Conservation (phyloP, 2,888 invertebrate species). For the Rhamphomyia laevipes region DNA sequence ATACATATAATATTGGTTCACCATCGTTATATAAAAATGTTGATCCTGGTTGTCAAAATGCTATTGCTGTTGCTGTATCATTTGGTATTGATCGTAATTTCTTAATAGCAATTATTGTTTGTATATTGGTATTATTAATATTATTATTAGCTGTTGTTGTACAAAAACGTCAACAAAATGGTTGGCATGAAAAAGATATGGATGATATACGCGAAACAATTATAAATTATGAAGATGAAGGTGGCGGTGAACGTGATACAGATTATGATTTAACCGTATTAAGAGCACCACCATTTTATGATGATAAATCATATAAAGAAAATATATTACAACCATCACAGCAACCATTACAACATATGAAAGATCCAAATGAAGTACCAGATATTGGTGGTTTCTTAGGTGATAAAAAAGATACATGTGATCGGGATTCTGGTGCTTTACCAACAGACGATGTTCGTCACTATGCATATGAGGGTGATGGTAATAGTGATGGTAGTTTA, state of each 20-base stretch:
- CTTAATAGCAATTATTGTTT: constrained; percentile 80
- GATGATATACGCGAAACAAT: constrained; percentile 96
- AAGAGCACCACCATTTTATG: constrained; percentile 36
- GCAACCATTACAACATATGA: constrained; percentile 25
- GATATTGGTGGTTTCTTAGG: constrained; percentile 85
- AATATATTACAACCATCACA: constrained; percentile 17
- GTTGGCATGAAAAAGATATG: constrained; percentile 79
- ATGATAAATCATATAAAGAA: constrained; percentile 37
- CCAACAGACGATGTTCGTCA: constrained; percentile 95
- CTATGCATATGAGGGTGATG: constrained; percentile 96
- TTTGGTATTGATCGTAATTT: constrained; percentile 79
- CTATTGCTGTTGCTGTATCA: constrained; percentile 62
- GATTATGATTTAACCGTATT: constrained; percentile 38
- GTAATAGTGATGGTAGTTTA: constrained; percentile 83
- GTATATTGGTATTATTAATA: constrained; percentile 63
- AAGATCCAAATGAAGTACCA: constrained; percentile 49
- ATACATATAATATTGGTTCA: constrained; percentile 80
- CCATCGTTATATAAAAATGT: constrained; percentile 62
- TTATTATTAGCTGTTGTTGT: constrained; percentile 82
- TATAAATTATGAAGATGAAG: constrained; percentile 95
- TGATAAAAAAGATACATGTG: constrained; percentile 79
- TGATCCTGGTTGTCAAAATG: constrained; percentile 61
- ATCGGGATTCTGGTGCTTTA: constrained; percentile 81
- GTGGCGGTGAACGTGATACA: constrained; percentile 95
- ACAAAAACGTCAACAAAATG: constrained; percentile 75